Evolutionary conservation across 1,140 invertebrate genomes (phyloP).

Genomic region (Caerostris extrusa): DNA sequence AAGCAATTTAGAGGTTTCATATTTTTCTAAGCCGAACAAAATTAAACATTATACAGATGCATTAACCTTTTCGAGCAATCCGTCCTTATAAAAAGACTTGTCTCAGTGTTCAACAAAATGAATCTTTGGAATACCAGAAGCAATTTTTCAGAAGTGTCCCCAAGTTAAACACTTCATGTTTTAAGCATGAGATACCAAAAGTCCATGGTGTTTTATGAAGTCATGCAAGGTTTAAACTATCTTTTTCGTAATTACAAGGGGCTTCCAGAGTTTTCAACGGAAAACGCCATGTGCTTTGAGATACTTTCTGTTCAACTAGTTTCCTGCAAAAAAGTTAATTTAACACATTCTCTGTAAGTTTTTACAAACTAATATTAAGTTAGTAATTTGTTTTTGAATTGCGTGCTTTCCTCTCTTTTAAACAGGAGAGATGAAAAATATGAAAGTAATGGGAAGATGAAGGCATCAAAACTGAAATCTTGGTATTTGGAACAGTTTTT

Average conservation of each 20-base stretch:
- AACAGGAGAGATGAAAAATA: too few species aligned
- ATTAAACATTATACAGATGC: conserved; percentile 35
- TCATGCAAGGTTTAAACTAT: conserved; percentile 1
- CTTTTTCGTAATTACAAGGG: conserved; percentile 13
- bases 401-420: neutral
- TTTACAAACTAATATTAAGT: neutral
- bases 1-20: conserved; percentile 19
- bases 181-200: conserved; percentile 34
- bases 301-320: neutral
- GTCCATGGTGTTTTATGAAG: neutral
- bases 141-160: conserved; percentile 21
- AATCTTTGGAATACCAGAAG: neutral
- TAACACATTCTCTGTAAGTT: neutral
- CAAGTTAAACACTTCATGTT: conserved; percentile 53
- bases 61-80: neutral
- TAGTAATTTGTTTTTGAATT: neutral
- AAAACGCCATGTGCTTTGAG: neutral
- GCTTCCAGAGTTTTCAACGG: neutral
- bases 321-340: neutral
- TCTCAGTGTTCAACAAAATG: neutral
- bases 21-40: neutral
- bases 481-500: too few species aligned
- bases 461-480: too few species aligned
- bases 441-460: too few species aligned
- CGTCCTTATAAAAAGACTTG: conserved; percentile 10